Percentiles rank a stretch among this genome's conserved stretches.
Evolutionary conservation across 2,113 vertebrate species (phyloP).

Genomic region (Mesoclemmys tuberculata): DNA sequence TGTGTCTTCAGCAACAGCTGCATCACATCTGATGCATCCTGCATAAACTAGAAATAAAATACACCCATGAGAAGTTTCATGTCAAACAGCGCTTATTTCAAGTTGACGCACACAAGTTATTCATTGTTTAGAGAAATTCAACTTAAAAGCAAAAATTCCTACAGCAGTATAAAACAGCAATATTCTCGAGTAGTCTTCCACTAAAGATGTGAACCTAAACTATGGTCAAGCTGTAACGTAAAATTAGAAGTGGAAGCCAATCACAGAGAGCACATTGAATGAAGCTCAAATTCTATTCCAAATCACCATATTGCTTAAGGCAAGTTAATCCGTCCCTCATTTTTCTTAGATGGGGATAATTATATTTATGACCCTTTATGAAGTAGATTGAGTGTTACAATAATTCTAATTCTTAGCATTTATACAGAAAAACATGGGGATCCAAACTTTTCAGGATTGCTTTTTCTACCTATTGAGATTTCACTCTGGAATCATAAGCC

Average conservation of each 20-base stretch:
- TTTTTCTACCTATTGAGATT: not conserved
- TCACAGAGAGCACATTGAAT: not conserved
- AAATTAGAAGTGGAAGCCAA: not conserved
- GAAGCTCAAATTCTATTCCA: not conserved
- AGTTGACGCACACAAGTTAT: not conserved
- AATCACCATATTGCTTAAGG: not conserved
- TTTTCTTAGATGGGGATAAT: not conserved
- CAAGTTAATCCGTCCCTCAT: too few species aligned
- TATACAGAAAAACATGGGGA: not conserved
- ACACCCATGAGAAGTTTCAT: not conserved
- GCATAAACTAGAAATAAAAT: conserved; percentile 89
- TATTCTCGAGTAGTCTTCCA: not conserved
- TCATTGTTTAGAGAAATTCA: not conserved
- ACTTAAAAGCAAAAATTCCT: not conserved
- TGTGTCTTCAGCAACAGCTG: conserved; percentile 96
- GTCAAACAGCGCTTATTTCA: not conserved
- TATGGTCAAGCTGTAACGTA: not conserved
- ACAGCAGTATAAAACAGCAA: not conserved
- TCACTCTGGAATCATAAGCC: not conserved
- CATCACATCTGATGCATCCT: conserved; percentile 98
- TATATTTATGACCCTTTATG: not conserved
- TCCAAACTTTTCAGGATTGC: not conserved
- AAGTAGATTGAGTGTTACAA: not conserved
- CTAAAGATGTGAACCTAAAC: not conserved
- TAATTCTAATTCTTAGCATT: not conserved